Base-by-base conservation (phyloP, 2,797 vertebrate genomes). In the Discoglossus pictus region DNA sequence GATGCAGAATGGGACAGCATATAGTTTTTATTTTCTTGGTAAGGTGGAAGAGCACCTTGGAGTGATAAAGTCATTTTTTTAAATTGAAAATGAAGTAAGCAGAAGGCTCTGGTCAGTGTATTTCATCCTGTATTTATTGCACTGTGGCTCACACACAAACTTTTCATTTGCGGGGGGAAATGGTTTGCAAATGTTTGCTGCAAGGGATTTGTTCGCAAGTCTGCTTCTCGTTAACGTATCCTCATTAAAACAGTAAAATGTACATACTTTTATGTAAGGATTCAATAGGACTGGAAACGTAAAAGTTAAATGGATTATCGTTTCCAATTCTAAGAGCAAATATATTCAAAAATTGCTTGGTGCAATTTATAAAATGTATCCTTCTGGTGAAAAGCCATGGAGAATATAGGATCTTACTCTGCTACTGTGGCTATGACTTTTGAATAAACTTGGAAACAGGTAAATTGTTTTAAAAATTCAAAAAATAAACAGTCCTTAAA, bases 171-270 rank as follows among this genome's bases (percentile, higher is more conserved):
- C 50, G 51, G 20, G 55, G 13, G 51, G 51, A 62, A 62, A 70
- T 70, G 51, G 24, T 43, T 70, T 62, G 56, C 67, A 70, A 70
- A 70, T 70, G 59, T 70, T 70, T 48, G 51, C 59, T 47, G 42
- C n/a, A 31, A 70, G 60, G 51, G 60, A 15, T 62, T 60, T 63
- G 18, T 15, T 39, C 35, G 8, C 20, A 13, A 3, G n/a, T 47
- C 55, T 63, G 59, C 42, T 70, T 70, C 42, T 55, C 23, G 34
- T 70, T 70, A 70, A 54, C 34, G 39, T 9, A 39, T 18, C 20
- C 44, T 63, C 20, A 31, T 63, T 56, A 62, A 17, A 39, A 12
- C 23, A 42, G 20, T n/a, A 47, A 53, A 43, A 42, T 46, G 47
- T 40, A 23, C 52, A 56, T 39, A 43, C 25, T 27, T 31, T 31